These are phyloP conservation scores for Ceuthmochares aereus DNA, from an alignment of 2,113 vertebrate genomes.

Conservation along the genomic window DNA sequence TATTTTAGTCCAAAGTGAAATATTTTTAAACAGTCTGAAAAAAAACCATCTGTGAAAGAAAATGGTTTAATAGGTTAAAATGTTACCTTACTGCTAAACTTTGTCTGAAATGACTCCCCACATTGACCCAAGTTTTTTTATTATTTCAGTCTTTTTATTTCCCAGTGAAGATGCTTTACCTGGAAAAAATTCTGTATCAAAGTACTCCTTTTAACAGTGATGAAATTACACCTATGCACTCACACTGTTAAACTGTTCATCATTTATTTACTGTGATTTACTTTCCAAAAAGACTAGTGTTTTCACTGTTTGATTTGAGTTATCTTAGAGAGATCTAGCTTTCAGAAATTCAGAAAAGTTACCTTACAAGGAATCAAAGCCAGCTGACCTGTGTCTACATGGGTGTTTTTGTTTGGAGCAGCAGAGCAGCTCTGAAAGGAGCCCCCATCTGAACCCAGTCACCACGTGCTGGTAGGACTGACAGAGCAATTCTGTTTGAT, in stretches of 20 bases:
- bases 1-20: not conserved
- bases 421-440: not conserved
- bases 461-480: fast-evolving
- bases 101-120: not conserved
- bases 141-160: not conserved
- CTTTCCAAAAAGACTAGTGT: not conserved
- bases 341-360: not conserved
- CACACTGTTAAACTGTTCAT: not conserved
- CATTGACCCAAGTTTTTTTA: not conserved
- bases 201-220: not conserved
- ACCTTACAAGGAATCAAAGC: not conserved
- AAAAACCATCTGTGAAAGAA: not conserved
- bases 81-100: not conserved
- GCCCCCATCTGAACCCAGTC: not conserved
- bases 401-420: not conserved
- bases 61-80: not conserved
- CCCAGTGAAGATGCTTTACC: not conserved
- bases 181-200: not conserved
- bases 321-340: not conserved
- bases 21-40: not conserved
- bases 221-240: not conserved
- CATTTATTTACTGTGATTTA: not conserved
- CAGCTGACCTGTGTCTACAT: not conserved
- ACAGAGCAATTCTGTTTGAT: not conserved
- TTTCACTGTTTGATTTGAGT: not conserved